phyloP scores from a whole-genome alignment of 1,140 invertebrate genomes.

The Hycleus cichorii region DNA sequence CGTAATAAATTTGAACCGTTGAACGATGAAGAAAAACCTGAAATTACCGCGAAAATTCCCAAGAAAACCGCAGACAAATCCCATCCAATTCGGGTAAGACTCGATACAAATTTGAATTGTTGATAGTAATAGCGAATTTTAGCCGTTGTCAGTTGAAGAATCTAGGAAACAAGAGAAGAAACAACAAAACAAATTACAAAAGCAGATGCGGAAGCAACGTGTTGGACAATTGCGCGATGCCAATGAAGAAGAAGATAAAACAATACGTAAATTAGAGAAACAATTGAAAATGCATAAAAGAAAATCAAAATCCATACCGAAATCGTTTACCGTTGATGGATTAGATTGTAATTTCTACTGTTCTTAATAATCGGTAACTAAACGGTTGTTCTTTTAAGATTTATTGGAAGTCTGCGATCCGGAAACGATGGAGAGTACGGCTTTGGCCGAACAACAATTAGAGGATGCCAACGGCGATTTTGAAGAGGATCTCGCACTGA shows the following conservation, averaged over 20 bases:
- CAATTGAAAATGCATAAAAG: conserved; percentile 73
- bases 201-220: conserved; percentile 50
- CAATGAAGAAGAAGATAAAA: conserved; percentile 64
- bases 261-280: conserved; percentile 76
- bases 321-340: conserved; percentile 73
- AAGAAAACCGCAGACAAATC: no score
- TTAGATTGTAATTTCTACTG: conserved; percentile 62
- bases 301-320: conserved; percentile 65
- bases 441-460: conserved; percentile 56
- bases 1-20: no score
- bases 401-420: conserved; percentile 72
- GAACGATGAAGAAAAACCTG: no score
- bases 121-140: no score
- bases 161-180: conserved; percentile 39
- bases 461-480: conserved; percentile 56
- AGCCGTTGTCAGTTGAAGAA: no score
- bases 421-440: conserved; percentile 56
- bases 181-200: conserved; percentile 44
- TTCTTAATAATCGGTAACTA: neutral
- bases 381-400: conserved; percentile 45
- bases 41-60: no score
- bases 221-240: conserved; percentile 57
- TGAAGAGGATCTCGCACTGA: conserved; percentile 53
- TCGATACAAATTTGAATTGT: no score
- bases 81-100: no score